Evolutionary conservation across 2,888 invertebrate species (phyloP).

Genomic region (Apotomis capreana): DNA sequence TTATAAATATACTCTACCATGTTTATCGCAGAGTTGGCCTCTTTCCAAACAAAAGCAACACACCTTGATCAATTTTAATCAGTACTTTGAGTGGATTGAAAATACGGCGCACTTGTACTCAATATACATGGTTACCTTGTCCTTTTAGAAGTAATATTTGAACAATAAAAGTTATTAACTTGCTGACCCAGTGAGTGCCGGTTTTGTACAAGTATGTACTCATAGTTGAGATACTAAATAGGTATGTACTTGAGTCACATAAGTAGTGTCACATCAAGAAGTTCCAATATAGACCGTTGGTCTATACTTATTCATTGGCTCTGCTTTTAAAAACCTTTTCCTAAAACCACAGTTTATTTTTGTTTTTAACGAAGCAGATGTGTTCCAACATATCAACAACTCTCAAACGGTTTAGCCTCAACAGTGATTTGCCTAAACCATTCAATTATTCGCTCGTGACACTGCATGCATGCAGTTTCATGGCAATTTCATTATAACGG

Average conservation of each 20-base stretch:
- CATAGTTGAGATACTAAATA: too few relatives aligned
- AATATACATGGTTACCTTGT: neutral
- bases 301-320: too few relatives aligned
- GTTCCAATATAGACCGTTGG: too few relatives aligned
- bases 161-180: neutral
- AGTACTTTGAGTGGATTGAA: neutral
- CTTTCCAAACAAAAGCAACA: constrained; percentile 27
- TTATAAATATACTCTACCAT: neutral
- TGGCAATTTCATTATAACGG: constrained; percentile 28
- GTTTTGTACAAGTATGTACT: too few relatives aligned
- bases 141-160: neutral
- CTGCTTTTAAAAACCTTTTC: too few relatives aligned
- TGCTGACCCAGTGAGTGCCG: too few relatives aligned
- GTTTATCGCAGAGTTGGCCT: constrained; percentile 35
- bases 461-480: constrained; percentile 12
- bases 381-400: neutral
- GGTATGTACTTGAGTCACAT: too few relatives aligned
- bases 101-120: neutral
- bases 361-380: too few relatives aligned
- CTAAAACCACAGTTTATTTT: too few relatives aligned
- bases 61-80: constrained; percentile 38
- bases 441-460: constrained; percentile 26
- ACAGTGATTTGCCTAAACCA: constrained; percentile 14
- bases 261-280: too few relatives aligned
- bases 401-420: neutral